These are phyloP conservation scores for Anadara kagoshimensis DNA, from an alignment of 1,140 invertebrate genomes.

Conservation along the genomic window DNA sequence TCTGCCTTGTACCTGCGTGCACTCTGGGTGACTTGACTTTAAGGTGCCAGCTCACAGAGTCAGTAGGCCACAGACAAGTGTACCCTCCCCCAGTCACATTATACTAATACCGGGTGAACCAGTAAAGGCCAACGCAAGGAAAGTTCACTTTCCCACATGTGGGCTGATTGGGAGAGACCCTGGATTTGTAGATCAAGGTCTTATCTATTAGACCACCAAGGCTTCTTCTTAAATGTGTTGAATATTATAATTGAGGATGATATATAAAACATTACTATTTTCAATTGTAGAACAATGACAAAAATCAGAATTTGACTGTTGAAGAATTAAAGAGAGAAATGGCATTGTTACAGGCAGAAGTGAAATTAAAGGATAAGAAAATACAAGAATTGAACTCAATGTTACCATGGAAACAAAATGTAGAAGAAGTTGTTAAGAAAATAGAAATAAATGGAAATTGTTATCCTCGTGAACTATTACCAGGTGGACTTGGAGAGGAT, in stretches of 20 bases:
- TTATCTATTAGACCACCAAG: too few species aligned
- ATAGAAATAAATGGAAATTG: slow-evolving; percentile 36
- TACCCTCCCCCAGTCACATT: too few species aligned
- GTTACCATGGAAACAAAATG: slow-evolving; percentile 26
- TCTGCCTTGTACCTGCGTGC: too few species aligned
- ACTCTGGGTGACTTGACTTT: too few species aligned
- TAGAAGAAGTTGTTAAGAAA: neutral
- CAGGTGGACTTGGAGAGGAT: slow-evolving; percentile 36
- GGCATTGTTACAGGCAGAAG: slow-evolving; percentile 19
- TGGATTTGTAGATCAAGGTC: too few species aligned
- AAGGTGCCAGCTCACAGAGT: too few species aligned
- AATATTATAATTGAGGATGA: neutral
- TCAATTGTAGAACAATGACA: neutral
- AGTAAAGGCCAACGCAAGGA: too few species aligned
- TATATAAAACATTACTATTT: neutral
- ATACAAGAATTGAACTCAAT: slow-evolving; percentile 27
- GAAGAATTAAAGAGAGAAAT: slow-evolving; percentile 35
- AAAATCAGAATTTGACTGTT: neutral
- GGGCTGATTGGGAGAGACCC: neutral
- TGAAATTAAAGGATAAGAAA: slow-evolving; percentile 30
- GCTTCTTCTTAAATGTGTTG: neutral
- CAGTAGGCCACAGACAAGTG: too few species aligned
- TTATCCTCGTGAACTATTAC: slow-evolving; percentile 15
- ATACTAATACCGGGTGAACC: too few species aligned
- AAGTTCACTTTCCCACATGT: neutral